These are phyloP conservation scores for Lissonota sp. DNA, from an alignment of 2,888 invertebrate species.

Conservation along the genomic window DNA sequence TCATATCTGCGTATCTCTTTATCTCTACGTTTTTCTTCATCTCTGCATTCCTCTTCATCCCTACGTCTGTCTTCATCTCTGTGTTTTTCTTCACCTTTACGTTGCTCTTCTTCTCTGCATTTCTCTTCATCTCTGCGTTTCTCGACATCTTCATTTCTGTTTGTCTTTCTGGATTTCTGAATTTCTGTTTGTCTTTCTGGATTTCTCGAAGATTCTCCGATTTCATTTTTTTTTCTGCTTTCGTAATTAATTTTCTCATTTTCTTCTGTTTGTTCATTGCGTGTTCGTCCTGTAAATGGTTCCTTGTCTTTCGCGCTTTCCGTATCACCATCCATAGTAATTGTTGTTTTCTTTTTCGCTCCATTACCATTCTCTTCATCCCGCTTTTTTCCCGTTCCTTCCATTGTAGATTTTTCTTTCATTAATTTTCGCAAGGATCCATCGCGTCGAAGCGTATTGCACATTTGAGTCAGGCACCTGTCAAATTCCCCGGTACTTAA, in stretches of 20 bases:
- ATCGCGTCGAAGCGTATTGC: constrained; percentile 10
- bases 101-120: too few species aligned
- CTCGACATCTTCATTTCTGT: too few species aligned
- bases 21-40: too few species aligned
- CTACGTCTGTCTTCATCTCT: too few species aligned
- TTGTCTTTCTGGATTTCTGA: too few species aligned
- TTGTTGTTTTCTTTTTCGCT: background rate
- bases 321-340: background rate
- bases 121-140: too few species aligned
- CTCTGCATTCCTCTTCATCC: too few species aligned
- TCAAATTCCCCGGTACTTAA: background rate
- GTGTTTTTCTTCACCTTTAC: too few species aligned
- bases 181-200: background rate
- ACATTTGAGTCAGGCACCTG: background rate
- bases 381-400: background rate
- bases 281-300: background rate
- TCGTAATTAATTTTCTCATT: background rate
- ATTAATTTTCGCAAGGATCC: background rate
- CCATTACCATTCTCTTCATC: background rate
- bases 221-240: background rate
- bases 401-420: background rate
- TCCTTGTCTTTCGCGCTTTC: background rate
- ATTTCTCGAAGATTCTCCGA: background rate
- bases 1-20: too few species aligned
- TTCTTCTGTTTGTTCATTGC: background rate